Evolutionary conservation across 2,113 vertebrate species (phyloP), one percentile per base, ranked within the genome.

Genomic region (Hypocryptadius cinnamomeus): DNA sequence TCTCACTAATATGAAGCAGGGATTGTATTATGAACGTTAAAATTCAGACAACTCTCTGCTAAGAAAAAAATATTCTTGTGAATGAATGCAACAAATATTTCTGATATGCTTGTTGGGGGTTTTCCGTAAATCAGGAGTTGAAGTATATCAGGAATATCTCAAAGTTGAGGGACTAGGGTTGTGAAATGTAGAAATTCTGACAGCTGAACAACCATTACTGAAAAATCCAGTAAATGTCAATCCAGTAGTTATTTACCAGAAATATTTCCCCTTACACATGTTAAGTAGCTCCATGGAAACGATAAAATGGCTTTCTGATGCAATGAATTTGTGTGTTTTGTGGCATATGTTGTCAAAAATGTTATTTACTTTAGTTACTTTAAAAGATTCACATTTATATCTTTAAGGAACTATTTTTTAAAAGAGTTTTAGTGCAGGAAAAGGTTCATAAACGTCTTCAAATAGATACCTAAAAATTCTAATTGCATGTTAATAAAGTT

Each of bases 91-190:
- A 17, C 3, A 61, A 27, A 73, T 51, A 73, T 3, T 13, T 81
- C 35, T 54, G 28, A 45, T 11, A n/a, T 15, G 5, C 12, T 74
- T 63, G n/a, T 22, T 0, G 0, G 6, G 7, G 12, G 11, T 27
- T 48, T 15, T 31, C 42, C 16, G 5, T 40, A 78, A 73, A 74
- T 64, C 5, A 57, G 33, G 27, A 87, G 56, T 13, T 37, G 15
- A 68, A 70, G 25, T n/a, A 53, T 66, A 70, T 39, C 22, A 73
- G 11, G 5, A 79, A 66, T 54, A 72, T 39, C 19, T 78, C n/a
- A 77, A 60, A 76, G n/a, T 8, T 15, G 48, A 70, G 13, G 39
- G 5, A 28, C 8, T 59, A 72, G 3, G 3, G 2, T 47, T 65
- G n/a, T 30, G 19, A 77, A 86, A 61, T 15, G 6, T 8, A 70